phyloP scores from a whole-genome alignment of 2,113 vertebrate genomes.

The Phodopus roborovskii region DNA sequence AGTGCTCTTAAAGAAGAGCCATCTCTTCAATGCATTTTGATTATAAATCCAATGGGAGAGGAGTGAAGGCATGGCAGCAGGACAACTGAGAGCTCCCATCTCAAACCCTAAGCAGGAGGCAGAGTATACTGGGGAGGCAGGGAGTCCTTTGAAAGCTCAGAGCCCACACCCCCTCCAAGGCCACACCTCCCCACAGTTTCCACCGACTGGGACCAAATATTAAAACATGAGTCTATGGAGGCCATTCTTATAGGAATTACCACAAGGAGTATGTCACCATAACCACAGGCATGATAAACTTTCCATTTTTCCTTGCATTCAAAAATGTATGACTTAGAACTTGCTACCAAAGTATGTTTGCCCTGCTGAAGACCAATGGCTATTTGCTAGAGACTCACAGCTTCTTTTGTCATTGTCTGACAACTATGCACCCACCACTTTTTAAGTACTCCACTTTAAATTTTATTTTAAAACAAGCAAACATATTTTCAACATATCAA shows the following conservation, averaged over 20 bases:
- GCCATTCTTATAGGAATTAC: no score
- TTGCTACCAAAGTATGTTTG: background rate
- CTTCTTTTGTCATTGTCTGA: background rate
- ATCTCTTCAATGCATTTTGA: background rate
- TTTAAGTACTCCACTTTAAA: slow-evolving; percentile 38
- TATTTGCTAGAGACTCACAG: background rate
- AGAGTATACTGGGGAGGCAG: background rate
- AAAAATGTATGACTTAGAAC: background rate
- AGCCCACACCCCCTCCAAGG: background rate
- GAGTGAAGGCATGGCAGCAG: background rate
- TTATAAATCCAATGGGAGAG: background rate
- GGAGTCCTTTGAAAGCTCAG: background rate
- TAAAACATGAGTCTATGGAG: background rate
- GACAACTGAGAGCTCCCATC: background rate
- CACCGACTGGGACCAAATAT: background rate
- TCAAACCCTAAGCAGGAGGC: background rate
- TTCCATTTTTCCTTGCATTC: background rate
- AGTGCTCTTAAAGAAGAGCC: background rate
- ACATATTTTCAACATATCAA: slow-evolving; percentile 49
- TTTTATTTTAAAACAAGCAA: slow-evolving; percentile 60
- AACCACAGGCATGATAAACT: no score
- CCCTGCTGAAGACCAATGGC: background rate
- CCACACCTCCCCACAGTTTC: background rate
- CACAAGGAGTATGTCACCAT: background rate
- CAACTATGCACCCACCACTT: background rate